Base-by-base conservation (phyloP, 2,888 invertebrate species). In the Gibbula magus region DNA sequence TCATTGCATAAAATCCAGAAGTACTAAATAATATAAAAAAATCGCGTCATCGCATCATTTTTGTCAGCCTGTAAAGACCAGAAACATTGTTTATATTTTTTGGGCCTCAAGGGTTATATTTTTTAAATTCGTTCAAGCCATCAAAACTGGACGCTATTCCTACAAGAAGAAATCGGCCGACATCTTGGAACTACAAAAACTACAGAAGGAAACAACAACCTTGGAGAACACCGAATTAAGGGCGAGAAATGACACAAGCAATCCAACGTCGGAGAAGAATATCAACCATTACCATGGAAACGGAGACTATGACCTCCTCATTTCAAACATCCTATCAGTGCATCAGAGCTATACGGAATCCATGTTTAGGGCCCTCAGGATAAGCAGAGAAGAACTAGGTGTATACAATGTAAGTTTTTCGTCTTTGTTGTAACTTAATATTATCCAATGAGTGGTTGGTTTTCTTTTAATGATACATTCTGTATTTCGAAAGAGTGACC, bases 61-160 rank as follows among this genome's bases (percentile, higher is more conserved):
- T n/a, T n/a, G n/a, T n/a, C n/a, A n/a, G n/a, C n/a, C n/a, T n/a
- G n/a, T n/a, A n/a, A n/a, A n/a, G n/a, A n/a, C n/a, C n/a, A n/a
- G n/a, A n/a, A n/a, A n/a, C n/a, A n/a, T n/a, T n/a, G n/a, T n/a
- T n/a, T n/a, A n/a, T n/a, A n/a, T n/a, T n/a, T n/a, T n/a, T n/a
- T n/a, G n/a, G n/a, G n/a, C n/a, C n/a, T n/a, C n/a, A n/a, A n/a
- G n/a, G n/a, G n/a, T n/a, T n/a, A n/a, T n/a, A n/a, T n/a, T n/a
- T n/a, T n/a, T 45, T 29, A 75, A 8, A 76, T 79, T 0, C 66
- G 39, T 85, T 83, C 18, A 85, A 92, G 92, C 92, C 7, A 92
- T 92, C 51, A 91, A 91, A 82, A 92, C 91, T 4, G 92, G 92
- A 5, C 82, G 92, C 39, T 92, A 92, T 82, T 91, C 92, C 16